Conservation (phyloP, 2,888 invertebrate species). For the Eucriotettix oculatus region DNA sequence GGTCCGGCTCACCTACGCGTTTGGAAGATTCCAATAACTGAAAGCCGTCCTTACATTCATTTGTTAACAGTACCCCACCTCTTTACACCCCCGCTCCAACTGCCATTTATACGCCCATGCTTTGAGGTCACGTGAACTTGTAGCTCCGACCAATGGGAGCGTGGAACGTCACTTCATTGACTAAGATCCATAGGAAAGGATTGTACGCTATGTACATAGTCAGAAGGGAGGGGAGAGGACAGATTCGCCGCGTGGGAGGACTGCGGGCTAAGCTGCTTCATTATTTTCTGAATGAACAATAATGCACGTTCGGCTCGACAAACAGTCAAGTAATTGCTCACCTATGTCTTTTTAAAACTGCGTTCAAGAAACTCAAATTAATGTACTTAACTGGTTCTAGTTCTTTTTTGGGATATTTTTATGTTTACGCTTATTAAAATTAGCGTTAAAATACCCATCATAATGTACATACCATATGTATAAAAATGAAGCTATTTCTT, state of each 20-base stretch:
- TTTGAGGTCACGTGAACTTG: slow-evolving; percentile 8
- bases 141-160: slow-evolving; percentile 22
- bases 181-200: slow-evolving; percentile 17
- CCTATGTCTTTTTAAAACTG: too few species aligned
- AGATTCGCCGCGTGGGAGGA: not conserved
- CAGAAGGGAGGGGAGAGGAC: not conserved
- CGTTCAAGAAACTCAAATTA: too few species aligned
- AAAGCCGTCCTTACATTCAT: slow-evolving; percentile 9
- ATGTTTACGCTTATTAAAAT: too few species aligned
- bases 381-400: too few species aligned
- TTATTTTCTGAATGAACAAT: too few species aligned
- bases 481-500: too few species aligned
- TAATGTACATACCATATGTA: too few species aligned
- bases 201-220: slow-evolving; percentile 5
- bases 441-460: too few species aligned
- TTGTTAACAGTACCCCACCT: slow-evolving; percentile 3
- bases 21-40: slow-evolving; percentile 7
- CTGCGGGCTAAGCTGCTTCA: not conserved
- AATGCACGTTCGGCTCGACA: too few species aligned
- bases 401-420: too few species aligned
- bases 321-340: too few species aligned
- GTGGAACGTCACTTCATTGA: slow-evolving; percentile 37
- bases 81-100: not conserved
- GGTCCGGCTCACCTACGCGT: slow-evolving; percentile 5
- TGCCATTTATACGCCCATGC: slow-evolving; percentile 5